Evolutionary conservation across 1,140 invertebrate genomes (phyloP).

Genomic region (Trichonephila clavipes): DNA sequence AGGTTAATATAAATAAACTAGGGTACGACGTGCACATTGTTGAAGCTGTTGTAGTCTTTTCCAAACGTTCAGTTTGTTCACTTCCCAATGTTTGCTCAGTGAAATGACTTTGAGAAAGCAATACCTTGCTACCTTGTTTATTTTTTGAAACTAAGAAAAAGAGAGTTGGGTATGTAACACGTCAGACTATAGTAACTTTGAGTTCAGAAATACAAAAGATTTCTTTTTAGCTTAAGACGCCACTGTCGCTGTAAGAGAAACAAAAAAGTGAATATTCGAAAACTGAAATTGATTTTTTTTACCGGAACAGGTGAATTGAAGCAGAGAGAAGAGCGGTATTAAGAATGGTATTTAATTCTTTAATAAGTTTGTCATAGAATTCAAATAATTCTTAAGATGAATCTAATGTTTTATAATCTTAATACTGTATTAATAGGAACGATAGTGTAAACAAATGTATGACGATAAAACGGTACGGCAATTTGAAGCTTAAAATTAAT

Average conservation of each 20-base stretch:
- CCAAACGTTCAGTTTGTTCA: constrained; percentile 53
- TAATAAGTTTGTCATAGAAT: no score
- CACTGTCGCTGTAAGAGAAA: constrained; percentile 9
- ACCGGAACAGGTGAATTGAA: no score
- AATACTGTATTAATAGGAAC: no score
- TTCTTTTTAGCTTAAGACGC: not conserved
- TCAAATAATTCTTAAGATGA: no score
- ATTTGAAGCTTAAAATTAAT: no score
- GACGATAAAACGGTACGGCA: no score
- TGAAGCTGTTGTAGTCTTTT: not conserved
- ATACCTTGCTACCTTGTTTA: constrained; percentile 31
- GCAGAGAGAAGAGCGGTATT: no score
- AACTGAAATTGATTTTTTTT: no score
- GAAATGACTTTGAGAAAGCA: constrained; percentile 56
- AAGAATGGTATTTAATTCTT: no score
- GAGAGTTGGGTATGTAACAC: not conserved
- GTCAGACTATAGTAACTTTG: not conserved
- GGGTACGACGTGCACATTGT: not conserved
- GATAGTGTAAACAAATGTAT: no score
- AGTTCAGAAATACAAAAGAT: not conserved
- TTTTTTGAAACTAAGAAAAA: not conserved
- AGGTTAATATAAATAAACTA: not conserved
- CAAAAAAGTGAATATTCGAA: constrained; percentile 2
- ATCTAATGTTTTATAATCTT: no score
- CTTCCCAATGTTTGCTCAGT: constrained; percentile 56